A percentile compares a stretch with the other conserved stretches of the same genome.
These are phyloP conservation scores for Poeciliopsis gracilis DNA, from an alignment of 2,797 vertebrate species.

Conservation along the genomic window DNA sequence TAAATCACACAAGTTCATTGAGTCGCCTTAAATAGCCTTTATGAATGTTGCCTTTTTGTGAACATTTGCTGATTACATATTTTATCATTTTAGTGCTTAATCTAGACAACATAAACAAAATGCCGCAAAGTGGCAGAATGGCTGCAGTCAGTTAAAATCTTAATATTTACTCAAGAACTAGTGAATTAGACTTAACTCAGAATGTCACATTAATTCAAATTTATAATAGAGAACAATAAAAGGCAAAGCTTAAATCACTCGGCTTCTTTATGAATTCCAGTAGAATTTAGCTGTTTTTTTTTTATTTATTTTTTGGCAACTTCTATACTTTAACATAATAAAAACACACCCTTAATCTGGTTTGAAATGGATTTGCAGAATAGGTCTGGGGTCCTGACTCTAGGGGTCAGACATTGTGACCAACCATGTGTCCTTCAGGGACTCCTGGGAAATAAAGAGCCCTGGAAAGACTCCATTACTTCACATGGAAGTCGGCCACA, in stretches of 20 bases:
- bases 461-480: not conserved
- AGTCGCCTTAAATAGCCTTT: not conserved
- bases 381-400: conserved; percentile 14
- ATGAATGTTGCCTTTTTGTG: not conserved
- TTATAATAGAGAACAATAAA: not conserved
- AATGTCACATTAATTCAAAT: not conserved
- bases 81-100: not conserved
- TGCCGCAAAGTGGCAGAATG: not conserved
- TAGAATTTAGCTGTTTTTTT: not conserved
- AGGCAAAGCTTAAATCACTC: not conserved
- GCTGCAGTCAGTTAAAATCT: not conserved
- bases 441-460: conserved; percentile 11
- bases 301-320: not conserved
- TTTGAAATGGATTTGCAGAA: not conserved
- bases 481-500: conserved; percentile 3
- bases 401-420: conserved; percentile 3
- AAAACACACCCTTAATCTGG: not conserved
- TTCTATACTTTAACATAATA: not conserved
- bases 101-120: not conserved
- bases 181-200: not conserved
- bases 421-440: conserved; percentile 16
- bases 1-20: not conserved
- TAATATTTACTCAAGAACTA: not conserved
- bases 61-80: not conserved
- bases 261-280: not conserved